phyloP scores from a whole-genome alignment of 2,113 vertebrate species.

The Sylvilagus bachmani region DNA sequence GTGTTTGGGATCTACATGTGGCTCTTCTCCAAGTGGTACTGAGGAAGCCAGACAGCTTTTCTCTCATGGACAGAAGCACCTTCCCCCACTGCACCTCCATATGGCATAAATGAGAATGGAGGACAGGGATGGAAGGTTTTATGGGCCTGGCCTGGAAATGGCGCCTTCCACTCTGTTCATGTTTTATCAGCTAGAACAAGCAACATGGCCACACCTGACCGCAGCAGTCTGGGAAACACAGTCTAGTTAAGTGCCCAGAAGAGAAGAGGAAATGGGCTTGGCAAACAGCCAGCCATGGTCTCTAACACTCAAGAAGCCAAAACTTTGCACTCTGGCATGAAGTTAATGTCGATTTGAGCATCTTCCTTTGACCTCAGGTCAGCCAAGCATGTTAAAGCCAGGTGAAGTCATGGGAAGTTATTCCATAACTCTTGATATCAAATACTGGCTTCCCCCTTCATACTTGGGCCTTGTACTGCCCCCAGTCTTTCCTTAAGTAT shows the following conservation, averaged over 20 bases:
- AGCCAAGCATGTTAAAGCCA: not conserved
- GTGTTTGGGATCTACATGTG: not conserved
- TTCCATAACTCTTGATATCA: not conserved
- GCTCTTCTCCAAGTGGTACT: constrained; percentile 11
- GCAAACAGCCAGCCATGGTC: not conserved
- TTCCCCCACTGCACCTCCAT: not conserved
- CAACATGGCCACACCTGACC: not conserved
- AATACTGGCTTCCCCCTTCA: not conserved
- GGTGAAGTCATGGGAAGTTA: not conserved
- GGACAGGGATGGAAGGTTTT: not conserved
- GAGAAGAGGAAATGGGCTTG: not conserved
- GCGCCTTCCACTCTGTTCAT: not conserved
- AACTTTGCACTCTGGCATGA: not conserved
- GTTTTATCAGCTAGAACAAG: not conserved
- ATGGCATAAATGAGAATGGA: not conserved
- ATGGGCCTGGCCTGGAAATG: not conserved
- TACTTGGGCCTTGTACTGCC: not conserved
- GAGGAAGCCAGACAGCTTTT: not conserved
- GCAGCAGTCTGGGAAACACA: not conserved
- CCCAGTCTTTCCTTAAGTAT: not conserved
- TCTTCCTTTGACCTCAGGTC: not conserved
- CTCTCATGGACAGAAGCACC: not conserved
- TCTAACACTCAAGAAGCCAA: not conserved
- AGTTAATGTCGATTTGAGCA: not conserved
- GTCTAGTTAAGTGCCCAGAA: not conserved